Evolutionary conservation across 2,797 vertebrate genomes (phyloP).

Genomic region (Myripristis jacobus): DNA sequence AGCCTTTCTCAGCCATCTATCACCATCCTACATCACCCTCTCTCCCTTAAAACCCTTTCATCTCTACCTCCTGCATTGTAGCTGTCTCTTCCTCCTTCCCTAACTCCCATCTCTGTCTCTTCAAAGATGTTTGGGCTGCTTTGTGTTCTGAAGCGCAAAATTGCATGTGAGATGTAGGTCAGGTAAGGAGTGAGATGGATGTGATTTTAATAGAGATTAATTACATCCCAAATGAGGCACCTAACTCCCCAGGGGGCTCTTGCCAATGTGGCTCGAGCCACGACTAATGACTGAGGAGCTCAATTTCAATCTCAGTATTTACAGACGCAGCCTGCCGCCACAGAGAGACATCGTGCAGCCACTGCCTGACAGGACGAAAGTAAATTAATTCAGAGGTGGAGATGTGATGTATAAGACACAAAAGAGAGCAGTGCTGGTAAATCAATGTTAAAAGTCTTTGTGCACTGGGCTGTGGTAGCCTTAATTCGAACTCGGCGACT

Average conservation of each 20-base stretch:
- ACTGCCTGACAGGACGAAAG: not conserved
- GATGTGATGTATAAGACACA: not conserved
- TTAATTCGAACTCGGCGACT: conserved; percentile 25
- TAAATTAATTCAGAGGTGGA: not conserved
- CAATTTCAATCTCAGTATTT: not conserved
- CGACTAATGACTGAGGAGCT: conserved; percentile 20
- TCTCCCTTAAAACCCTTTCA: not conserved
- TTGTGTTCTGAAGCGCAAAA: conserved; percentile 33
- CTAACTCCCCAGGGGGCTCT: conserved; percentile 19
- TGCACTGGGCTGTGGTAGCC: not conserved
- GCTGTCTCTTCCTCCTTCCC: not conserved
- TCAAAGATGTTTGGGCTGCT: conserved; percentile 18
- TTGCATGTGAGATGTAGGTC: conserved; percentile 45
- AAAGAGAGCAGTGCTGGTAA: conserved; percentile 2
- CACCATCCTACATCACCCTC: not conserved
- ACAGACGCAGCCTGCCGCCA: not conserved
- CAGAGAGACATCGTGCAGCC: not conserved
- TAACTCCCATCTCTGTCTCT: not conserved
- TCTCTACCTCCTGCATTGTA: conserved; percentile 9
- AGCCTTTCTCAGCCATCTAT: conserved; percentile 16
- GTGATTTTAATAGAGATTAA: conserved; percentile 70
- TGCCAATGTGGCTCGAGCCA: not conserved
- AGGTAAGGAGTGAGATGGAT: conserved; percentile 48
- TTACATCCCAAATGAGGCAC: conserved; percentile 57
- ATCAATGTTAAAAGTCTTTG: conserved; percentile 21